These are phyloP conservation scores for Phyllostomus hastatus DNA, from an alignment of 2,113 vertebrate species.

Conservation along the genomic window DNA sequence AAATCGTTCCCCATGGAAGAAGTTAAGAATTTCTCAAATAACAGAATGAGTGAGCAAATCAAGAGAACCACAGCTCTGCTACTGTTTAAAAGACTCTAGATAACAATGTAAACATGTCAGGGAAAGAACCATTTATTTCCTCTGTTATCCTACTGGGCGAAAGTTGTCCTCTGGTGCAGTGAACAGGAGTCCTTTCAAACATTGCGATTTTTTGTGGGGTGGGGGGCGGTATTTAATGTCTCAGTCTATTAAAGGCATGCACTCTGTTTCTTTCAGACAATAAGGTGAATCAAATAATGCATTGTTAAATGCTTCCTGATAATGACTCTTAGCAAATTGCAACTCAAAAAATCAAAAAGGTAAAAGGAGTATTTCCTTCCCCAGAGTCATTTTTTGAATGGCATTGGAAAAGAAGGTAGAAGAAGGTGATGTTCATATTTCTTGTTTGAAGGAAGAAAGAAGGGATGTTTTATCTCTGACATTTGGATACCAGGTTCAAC, in stretches of 20 bases:
- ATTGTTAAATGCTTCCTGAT: background rate
- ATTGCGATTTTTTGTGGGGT: background rate
- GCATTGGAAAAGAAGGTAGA: background rate
- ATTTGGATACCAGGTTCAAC: background rate
- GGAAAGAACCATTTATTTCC: conserved; percentile 57
- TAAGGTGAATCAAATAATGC: background rate
- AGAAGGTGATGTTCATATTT: no score
- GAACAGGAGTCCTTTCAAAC: background rate
- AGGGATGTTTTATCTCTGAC: background rate
- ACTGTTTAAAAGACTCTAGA: conserved; percentile 71
- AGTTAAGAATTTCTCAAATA: conserved; percentile 74
- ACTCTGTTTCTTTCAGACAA: background rate
- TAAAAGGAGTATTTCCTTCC: background rate
- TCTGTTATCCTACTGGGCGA: background rate
- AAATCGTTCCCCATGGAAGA: conserved; percentile 76
- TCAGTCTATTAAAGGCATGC: background rate
- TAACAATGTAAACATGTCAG: conserved; percentile 55
- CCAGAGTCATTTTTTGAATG: background rate
- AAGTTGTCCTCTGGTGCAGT: background rate
- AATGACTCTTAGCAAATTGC: background rate
- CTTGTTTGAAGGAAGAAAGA: background rate
- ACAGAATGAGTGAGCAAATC: conserved; percentile 79
- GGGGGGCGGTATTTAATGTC: background rate
- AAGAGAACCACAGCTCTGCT: conserved; percentile 70
- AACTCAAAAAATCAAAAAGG: background rate